Evolutionary conservation across 1,140 invertebrate genomes (phyloP).

Genomic region (Stegodyphus mimosarum): DNA sequence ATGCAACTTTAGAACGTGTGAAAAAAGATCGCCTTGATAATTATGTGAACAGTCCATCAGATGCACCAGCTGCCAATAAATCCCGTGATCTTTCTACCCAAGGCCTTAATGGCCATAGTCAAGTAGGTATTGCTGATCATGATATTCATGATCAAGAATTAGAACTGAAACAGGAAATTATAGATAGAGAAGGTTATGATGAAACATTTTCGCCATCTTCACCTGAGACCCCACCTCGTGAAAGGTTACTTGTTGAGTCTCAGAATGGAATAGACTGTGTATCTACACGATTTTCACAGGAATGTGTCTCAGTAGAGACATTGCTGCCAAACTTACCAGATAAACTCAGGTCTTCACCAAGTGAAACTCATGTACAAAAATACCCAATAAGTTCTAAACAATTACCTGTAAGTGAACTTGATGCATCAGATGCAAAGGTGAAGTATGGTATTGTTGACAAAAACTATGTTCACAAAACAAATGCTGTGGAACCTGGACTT

Average conservation of each 20-base stretch:
- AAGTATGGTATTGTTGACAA: not conserved
- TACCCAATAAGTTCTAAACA: not conserved
- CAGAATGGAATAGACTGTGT: conserved; percentile 26
- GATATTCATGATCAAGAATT: conserved; percentile 58
- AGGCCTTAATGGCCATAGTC: conserved; percentile 40
- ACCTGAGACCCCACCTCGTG: conserved; percentile 45
- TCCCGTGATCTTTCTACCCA: conserved; percentile 22
- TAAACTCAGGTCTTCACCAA: conserved; percentile 37
- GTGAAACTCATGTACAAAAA: conserved; percentile 21
- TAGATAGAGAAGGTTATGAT: conserved; percentile 41
- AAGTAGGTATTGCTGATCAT: conserved; percentile 22
- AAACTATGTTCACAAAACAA: conserved; percentile 15
- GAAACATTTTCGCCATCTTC: conserved; percentile 33
- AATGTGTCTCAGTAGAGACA: conserved; percentile 50
- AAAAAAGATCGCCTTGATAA: conserved; percentile 49
- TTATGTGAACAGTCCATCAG: not conserved
- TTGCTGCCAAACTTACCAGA: conserved; percentile 52
- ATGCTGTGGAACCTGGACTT: conserved; percentile 17
- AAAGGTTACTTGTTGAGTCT: conserved; percentile 48
- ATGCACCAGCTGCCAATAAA: conserved; percentile 58
- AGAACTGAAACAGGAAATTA: conserved; percentile 60
- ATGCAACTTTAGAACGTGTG: conserved; percentile 55
- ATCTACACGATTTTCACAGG: conserved; percentile 29
- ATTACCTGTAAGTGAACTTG: not conserved
- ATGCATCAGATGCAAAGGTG: not conserved